Conservation (phyloP, 1,140 invertebrate genomes). For the Caenorhabditis latens region DNA sequence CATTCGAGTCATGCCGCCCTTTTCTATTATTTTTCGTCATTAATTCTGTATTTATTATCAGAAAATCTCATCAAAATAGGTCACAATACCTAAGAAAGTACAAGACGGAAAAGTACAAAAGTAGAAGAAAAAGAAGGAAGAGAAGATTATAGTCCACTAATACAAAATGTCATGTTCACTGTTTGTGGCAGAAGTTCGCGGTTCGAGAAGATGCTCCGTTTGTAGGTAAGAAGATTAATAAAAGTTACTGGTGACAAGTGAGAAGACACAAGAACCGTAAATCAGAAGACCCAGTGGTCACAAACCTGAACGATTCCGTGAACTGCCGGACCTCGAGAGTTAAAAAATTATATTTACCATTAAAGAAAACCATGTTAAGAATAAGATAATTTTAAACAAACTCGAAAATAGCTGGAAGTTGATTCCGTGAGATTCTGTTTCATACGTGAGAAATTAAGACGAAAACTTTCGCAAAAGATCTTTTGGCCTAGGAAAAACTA, state of each 20-base stretch:
- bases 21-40: not conserved
- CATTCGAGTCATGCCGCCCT: not conserved
- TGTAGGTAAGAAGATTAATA: slow-evolving; percentile 37
- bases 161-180: slow-evolving; percentile 52
- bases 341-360: too few species aligned
- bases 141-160: not conserved
- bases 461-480: too few species aligned
- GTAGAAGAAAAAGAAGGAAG: slow-evolving; percentile 15
- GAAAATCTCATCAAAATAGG: not conserved
- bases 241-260: not conserved
- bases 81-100: slow-evolving; percentile 44
- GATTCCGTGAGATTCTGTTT: too few species aligned
- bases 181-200: slow-evolving; percentile 59
- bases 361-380: too few species aligned
- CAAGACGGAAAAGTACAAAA: slow-evolving; percentile 11
- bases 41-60: not conserved
- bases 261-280: not conserved
- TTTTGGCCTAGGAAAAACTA: too few species aligned
- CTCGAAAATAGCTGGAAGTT: too few species aligned
- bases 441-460: too few species aligned
- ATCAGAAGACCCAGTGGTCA: not conserved
- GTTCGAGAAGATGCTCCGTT: slow-evolving; percentile 56
- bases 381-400: too few species aligned
- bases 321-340: too few species aligned
- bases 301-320: not conserved